phyloP scores from a whole-genome alignment of 2,888 invertebrate genomes.

The Coleophora deauratella region DNA sequence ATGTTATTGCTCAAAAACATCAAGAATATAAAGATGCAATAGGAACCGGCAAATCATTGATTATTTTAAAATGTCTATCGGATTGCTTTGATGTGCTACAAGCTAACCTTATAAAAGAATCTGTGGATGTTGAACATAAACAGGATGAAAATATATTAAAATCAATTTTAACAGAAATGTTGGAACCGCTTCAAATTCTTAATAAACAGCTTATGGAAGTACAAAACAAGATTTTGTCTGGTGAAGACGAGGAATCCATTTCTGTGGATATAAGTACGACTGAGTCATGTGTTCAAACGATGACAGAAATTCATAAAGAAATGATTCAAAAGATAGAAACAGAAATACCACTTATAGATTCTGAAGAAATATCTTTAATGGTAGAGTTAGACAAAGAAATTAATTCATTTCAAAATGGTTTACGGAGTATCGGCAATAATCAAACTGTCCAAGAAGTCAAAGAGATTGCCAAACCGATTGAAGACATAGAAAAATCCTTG shows the following conservation, averaged over 20 bases:
- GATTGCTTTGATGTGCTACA: constrained; percentile 46
- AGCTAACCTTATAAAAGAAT: constrained; percentile 21
- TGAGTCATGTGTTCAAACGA: constrained; percentile 46
- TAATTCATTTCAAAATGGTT: constrained; percentile 41
- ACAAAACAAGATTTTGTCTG: constrained; percentile 43
- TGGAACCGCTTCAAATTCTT: constrained; percentile 43
- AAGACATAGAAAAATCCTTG: constrained; percentile 40
- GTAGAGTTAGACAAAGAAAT: constrained; percentile 49
- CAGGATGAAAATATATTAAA: constrained; percentile 31
- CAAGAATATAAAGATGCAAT: constrained; percentile 40
- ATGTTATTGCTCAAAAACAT: constrained; percentile 37
- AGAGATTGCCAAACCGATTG: constrained; percentile 36
- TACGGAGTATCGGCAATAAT: constrained; percentile 40
- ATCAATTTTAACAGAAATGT: constrained; percentile 38
- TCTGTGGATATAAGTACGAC: constrained; percentile 43
- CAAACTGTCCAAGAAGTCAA: constrained; percentile 27
- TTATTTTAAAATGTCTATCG: constrained; percentile 48
- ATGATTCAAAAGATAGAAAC: constrained; percentile 38
- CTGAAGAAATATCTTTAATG: constrained; percentile 38
- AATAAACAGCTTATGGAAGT: constrained; percentile 41
- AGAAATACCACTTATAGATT: constrained; percentile 26
- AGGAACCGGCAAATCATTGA: constrained; percentile 41
- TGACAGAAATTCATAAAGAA: constrained; percentile 50
- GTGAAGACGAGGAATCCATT: constrained; percentile 37
- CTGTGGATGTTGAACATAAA: constrained; percentile 23